Conservation (phyloP, 64 coral and sea anemone genomes). For the Stichodactyla helianthus region DNA sequence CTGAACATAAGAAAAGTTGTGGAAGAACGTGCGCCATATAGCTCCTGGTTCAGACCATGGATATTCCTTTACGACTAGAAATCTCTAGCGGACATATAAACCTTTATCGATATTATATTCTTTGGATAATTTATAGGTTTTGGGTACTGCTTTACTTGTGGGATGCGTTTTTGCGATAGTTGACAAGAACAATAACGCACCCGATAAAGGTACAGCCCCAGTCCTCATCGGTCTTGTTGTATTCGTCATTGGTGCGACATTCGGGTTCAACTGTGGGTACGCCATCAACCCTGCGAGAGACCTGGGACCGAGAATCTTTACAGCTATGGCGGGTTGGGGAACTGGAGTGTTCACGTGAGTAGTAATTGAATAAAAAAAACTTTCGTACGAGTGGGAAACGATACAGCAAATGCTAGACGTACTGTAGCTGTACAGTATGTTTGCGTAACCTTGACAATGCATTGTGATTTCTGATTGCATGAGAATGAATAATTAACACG, state of each 20-base stretch:
- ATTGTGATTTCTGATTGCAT: no score
- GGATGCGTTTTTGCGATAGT: slow-evolving; percentile 49
- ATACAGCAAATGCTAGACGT: no score
- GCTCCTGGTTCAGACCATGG: no score
- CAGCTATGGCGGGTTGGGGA: slow-evolving; percentile 58
- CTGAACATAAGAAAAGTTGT: no score
- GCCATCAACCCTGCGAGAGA: slow-evolving; percentile 64
- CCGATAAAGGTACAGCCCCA: slow-evolving; percentile 27
- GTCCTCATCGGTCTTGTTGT: slow-evolving; percentile 52
- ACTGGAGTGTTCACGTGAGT: slow-evolving; percentile 54
- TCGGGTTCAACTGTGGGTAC: slow-evolving; percentile 58
- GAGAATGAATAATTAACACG: no score
- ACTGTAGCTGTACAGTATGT: no score
- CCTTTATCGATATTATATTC: not conserved
- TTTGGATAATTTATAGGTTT: not conserved
- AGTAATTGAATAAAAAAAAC: not conserved
- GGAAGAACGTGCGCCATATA: no score
- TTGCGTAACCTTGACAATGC: no score
- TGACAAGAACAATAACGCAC: slow-evolving; percentile 48
- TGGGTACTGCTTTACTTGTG: slow-evolving; percentile 49
- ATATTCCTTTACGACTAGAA: no score
- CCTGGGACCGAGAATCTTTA: slow-evolving; percentile 55
- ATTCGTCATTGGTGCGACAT: slow-evolving; percentile 52
- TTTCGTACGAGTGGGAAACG: no score
- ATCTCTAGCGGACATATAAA: no score